Evolutionary conservation across 2,888 invertebrate genomes (phyloP), one percentile per base, ranked within the genome.

Genomic region (Pyrrhia umbra): DNA sequence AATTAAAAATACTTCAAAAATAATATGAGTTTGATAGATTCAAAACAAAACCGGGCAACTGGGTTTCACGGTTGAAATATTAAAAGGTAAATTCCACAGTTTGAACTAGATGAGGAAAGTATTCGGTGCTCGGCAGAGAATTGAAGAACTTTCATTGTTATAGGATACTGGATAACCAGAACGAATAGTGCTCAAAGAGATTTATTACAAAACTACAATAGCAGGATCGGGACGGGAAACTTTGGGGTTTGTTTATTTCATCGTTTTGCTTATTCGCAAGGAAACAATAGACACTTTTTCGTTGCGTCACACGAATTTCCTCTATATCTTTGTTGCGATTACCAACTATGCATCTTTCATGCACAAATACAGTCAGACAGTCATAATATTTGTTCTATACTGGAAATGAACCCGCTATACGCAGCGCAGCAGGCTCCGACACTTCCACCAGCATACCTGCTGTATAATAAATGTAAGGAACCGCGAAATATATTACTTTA

Each of bases 61-160:
- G 37, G 39, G 21, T 39, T 66, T 58, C n/a, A 25, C 39, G 50
- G 15, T 58, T 59, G 43, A 49, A 72, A 77, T 59, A 52, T 72
- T 23, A 73, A 73, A 73, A 66, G 51, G 67, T 56, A 49, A 65
- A 65, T 58, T 49, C 15, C 23, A 34, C 55, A 66, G 21, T 51
- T 27, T 15, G 27, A 49, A 50, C 50, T 50, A 34, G 49, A 49
- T 37, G 42, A 30, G 20, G 39, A 30, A 72, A 65, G 21, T 72
- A 65, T 77, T 72, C 37, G 30, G 45, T 15, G 40, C 42, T 37
- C 30, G 15, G 25, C 8, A 52, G 30, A 51, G 37, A 73, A 72
- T 72, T 72, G 58, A 65, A 66, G 13, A 65, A 59, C 47, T 77
- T 59, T 58, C 30, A 52, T 37, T 52, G 34, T 20, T 52, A 25